phyloP scores from a whole-genome alignment of 2,113 vertebrate genomes.

The Pelecanoides urinatrix region DNA sequence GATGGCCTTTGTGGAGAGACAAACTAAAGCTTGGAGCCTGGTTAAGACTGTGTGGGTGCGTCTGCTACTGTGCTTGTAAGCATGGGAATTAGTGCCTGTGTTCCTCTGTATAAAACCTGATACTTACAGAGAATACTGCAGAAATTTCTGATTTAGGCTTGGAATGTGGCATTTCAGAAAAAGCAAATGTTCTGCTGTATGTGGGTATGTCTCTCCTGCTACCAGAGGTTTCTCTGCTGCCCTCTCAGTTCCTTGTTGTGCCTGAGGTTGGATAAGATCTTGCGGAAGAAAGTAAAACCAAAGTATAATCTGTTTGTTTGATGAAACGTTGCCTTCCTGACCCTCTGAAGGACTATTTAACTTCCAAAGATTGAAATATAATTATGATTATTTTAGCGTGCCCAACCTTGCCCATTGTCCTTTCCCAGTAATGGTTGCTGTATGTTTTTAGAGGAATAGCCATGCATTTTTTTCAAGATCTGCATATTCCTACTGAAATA shows the following conservation, averaged over 20 bases:
- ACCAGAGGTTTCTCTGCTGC: neutral
- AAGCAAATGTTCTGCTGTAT: neutral
- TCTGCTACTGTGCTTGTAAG: neutral
- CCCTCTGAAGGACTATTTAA: neutral
- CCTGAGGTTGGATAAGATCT: neutral
- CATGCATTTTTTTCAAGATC: neutral
- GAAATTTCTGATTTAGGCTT: neutral
- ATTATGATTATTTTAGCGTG: neutral
- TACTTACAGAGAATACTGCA: neutral
- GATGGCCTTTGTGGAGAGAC: neutral
- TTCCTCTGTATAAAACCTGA: neutral
- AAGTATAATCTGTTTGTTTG: neutral
- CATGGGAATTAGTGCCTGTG: neutral
- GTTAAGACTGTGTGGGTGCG: neutral
- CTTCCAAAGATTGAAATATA: neutral
- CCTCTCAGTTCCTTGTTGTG: rapidly evolving
- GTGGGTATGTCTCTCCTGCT: neutral
- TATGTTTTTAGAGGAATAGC: neutral
- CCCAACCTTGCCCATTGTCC: neutral
- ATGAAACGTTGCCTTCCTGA: neutral
- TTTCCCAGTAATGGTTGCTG: neutral
- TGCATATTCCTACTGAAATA: neutral
- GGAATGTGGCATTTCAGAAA: neutral
- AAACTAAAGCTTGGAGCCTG: neutral
- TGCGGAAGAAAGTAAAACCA: neutral